Evolutionary conservation across 2,888 invertebrate genomes (phyloP).

Genomic region (Apocheima hispidaria): DNA sequence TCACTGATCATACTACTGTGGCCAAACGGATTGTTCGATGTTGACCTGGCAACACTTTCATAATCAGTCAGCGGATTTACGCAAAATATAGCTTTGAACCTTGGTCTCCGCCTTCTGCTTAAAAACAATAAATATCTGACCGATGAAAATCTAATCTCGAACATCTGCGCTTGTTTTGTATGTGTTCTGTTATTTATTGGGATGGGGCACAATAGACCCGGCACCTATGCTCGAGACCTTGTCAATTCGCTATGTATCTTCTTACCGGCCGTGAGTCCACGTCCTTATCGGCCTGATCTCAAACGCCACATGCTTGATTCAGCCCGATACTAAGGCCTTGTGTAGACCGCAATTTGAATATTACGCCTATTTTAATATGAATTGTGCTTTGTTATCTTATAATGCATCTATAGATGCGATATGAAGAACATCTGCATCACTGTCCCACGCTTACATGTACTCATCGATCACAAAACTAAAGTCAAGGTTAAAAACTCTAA

Average conservation of each 20-base stretch:
- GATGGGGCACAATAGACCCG: slow-evolving; percentile 46
- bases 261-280: slow-evolving; percentile 58
- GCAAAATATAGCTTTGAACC: slow-evolving; percentile 57
- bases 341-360: slow-evolving; percentile 59
- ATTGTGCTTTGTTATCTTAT: slow-evolving; percentile 44
- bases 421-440: slow-evolving; percentile 38
- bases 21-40: slow-evolving; percentile 4
- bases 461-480: slow-evolving; percentile 25
- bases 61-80: slow-evolving; percentile 41
- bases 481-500: slow-evolving; percentile 31
- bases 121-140: slow-evolving; percentile 68
- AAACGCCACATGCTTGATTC: slow-evolving; percentile 71
- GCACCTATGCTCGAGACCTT: slow-evolving; percentile 56
- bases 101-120: slow-evolving; percentile 60
- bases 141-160: slow-evolving; percentile 75
- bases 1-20: neutral
- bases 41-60: slow-evolving; percentile 19
- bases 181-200: slow-evolving; percentile 56
- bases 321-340: slow-evolving; percentile 53
- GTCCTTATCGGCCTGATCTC: slow-evolving; percentile 73
- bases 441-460: slow-evolving; percentile 24
- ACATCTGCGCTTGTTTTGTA: slow-evolving; percentile 74
- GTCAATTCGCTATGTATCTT: slow-evolving; percentile 73
- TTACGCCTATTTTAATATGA: slow-evolving; percentile 48
- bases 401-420: slow-evolving; percentile 42